phyloP scores from a whole-genome alignment of 23 tunicate species.

The Botrylloides violaceus region DNA sequence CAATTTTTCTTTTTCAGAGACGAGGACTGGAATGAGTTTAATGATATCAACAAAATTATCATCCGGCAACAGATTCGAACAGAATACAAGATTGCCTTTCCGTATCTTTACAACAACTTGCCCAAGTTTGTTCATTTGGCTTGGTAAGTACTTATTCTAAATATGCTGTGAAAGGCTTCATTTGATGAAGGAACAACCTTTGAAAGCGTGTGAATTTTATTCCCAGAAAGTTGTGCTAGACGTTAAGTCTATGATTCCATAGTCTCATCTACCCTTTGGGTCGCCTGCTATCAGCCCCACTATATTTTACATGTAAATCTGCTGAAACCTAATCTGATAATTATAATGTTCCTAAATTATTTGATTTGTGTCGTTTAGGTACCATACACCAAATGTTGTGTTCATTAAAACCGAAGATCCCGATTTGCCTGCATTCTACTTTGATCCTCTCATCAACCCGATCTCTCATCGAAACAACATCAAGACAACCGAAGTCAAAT shows the following conservation, averaged over 20 bases:
- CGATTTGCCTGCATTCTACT: constrained; percentile 97
- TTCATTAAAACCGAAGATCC: constrained; percentile 98
- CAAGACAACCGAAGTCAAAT: constrained; percentile 48
- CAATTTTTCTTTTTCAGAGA: constrained; percentile 44
- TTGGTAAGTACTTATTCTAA: too few relatives aligned
- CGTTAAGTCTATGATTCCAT: too few relatives aligned
- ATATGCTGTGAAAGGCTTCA: too few relatives aligned
- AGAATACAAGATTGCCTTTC: constrained; percentile 96
- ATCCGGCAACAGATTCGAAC: constrained; percentile 97
- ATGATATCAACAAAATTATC: constrained; percentile 97
- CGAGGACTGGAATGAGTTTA: constrained; percentile 99
- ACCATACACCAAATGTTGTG: constrained; percentile 95
- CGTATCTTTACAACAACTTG: constrained; percentile 89
- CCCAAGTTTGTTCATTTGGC: constrained; percentile 98
- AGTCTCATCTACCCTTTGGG: too few relatives aligned
- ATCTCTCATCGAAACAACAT: constrained; percentile 84
- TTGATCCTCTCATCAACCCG: constrained; percentile 97
- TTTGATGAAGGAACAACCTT: too few relatives aligned
- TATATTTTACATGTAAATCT: too few relatives aligned
- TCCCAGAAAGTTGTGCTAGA: too few relatives aligned
- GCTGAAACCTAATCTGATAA: too few relatives aligned
- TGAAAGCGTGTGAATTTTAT: too few relatives aligned
- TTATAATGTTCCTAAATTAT: too few relatives aligned
- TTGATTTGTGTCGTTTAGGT: too few relatives aligned
- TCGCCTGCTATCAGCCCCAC: too few relatives aligned